A percentile compares a stretch with the other conserved stretches of the same genome.
Evolutionary conservation across 1,140 invertebrate genomes (phyloP).

Genomic region (Anthonomus grandis): DNA sequence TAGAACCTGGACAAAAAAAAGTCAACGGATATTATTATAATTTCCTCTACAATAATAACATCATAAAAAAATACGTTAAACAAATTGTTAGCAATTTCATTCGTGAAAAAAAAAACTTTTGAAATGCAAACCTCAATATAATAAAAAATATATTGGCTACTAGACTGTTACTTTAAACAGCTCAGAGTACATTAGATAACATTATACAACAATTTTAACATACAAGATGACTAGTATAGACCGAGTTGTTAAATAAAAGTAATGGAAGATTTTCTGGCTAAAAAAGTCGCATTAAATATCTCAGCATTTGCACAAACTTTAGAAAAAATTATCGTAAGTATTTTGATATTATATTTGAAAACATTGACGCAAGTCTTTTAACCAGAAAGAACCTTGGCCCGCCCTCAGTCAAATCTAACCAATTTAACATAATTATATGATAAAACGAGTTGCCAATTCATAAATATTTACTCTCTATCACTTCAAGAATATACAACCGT

Average conservation of each 20-base stretch:
- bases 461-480: constrained; percentile 30
- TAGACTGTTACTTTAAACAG: constrained; percentile 24
- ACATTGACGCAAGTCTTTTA: too few relatives aligned
- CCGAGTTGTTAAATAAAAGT: constrained; percentile 40
- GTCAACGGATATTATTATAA: too few relatives aligned
- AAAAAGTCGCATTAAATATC: background rate
- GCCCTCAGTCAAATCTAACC: constrained; percentile 25
- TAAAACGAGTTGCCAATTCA: constrained; percentile 23
- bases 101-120: constrained; percentile 10
- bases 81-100: too few relatives aligned
- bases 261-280: constrained; percentile 25
- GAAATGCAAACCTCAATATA: constrained; percentile 31
- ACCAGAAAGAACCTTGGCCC: constrained; percentile 21
- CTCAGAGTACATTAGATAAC: constrained; percentile 34
- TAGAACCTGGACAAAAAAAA: too few relatives aligned
- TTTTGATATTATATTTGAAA: background rate
- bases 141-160: constrained; percentile 30
- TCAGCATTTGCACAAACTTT: too few relatives aligned
- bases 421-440: constrained; percentile 14
- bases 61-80: too few relatives aligned
- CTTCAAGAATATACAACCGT: constrained; percentile 27
- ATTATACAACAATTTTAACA: constrained; percentile 43
- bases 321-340: too few relatives aligned
- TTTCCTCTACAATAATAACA: too few relatives aligned
- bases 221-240: constrained; percentile 48